Evolutionary conservation across 1,140 invertebrate species (phyloP), one percentile per base, ranked within the genome.

Genomic region (Anadara kagoshimensis): DNA sequence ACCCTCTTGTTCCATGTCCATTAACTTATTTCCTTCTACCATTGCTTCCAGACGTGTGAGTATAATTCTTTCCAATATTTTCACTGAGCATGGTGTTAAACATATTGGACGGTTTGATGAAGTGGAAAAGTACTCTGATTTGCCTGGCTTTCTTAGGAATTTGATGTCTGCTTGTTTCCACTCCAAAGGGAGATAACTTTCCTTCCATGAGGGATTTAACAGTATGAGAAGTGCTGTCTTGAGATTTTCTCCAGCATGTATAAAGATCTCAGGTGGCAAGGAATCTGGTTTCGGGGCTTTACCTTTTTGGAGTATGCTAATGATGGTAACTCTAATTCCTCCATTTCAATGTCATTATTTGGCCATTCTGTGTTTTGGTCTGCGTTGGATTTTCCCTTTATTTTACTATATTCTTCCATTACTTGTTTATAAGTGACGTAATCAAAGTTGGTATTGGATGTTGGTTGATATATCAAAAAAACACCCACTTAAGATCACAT

Each of bases 1-100:
- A 5, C 57, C 57, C 43, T 58, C 57, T 41, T 58, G 29, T 36
- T 18, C 43, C 43, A 12, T 3, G 20, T 41, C 57, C 11, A 59
- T 41, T 8, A 59, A 22, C 43, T 36, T 41, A 18, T 59, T 3
- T 26, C 26, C 36, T 18, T 59, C 26, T 29, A 22, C 11, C 16
- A 61, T 45, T 36, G 16, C 8, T 47, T 16, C n/a, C n/a, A n/a
- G n/a, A n/a, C n/a, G n/a, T 47, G 16, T 47, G 8, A 8, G 5
- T 29, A 59, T n/a, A 16, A 59, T 59, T 59, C 29, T 59, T 18
- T 36, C 57, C 29, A 41, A n/a, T n/a, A 59, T 20, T 45, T 61
- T 61, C 10, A n/a, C 43, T 12, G 45, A 5, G 2, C 43, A 22
- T 11, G 41, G 22, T 20, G 36, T 61, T 4, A 61, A 43, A 20